Conservation (phyloP, 2,888 invertebrate species). For the Eilema sororculum region DNA sequence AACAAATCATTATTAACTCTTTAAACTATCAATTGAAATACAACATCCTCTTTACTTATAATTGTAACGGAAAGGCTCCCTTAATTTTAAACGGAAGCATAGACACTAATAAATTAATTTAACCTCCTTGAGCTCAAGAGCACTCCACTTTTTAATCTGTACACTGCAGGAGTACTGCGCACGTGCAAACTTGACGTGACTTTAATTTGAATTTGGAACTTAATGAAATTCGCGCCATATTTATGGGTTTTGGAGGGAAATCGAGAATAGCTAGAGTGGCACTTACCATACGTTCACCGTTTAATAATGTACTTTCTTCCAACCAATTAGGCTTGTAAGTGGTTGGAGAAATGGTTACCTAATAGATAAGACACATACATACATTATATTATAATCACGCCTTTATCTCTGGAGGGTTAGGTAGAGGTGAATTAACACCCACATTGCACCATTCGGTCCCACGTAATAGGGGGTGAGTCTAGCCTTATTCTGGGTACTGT, state of each 20-base stretch:
- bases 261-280: slow-evolving; percentile 65
- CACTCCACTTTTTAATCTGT: slow-evolving; percentile 64
- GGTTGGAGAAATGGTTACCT: not conserved
- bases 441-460: no score
- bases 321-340: slow-evolving; percentile 11
- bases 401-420: no score
- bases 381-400: no score
- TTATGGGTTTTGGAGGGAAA: slow-evolving; percentile 80
- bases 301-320: slow-evolving; percentile 26
- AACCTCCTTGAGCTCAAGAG: slow-evolving; percentile 53
- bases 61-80: slow-evolving; percentile 15
- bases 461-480: no score
- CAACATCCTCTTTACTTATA: slow-evolving; percentile 18
- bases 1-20: slow-evolving; percentile 1
- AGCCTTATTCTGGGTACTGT: no score
- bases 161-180: slow-evolving; percentile 70
- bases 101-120: slow-evolving; percentile 50
- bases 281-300: slow-evolving; percentile 48
- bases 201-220: slow-evolving; percentile 82
- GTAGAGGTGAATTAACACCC: no score
- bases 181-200: slow-evolving; percentile 81
- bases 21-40: slow-evolving; percentile 14
- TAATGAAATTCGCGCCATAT: slow-evolving; percentile 83
- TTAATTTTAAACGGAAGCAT: slow-evolving; percentile 42
- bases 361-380: no score